Evolutionary conservation across 2,797 vertebrate species (phyloP), one percentile per base, ranked within the genome.

Genomic region (Taenioides sp.): DNA sequence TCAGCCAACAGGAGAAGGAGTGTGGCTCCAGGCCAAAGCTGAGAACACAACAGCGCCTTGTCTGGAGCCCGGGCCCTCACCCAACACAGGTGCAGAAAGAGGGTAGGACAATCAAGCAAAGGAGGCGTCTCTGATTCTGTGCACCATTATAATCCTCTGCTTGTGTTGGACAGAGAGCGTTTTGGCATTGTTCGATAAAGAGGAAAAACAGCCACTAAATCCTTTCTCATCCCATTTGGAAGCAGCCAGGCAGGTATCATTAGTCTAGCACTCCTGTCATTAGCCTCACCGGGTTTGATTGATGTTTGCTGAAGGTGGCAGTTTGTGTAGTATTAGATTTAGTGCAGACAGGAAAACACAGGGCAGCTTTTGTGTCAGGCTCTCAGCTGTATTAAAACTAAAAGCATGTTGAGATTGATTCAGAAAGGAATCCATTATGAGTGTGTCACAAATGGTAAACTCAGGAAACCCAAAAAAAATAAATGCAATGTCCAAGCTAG

Each of bases 81-180:
- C 91, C 92, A 92, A 88, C 90, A 92, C 92, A 94, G 92, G 92
- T 93, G 93, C 92, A 86, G 86, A 88, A 88, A 87, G 84, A 86
- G 81, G 80, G 43, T 34, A 27, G 77, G 59, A 72, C 78, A 75
- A 79, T 84, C 67, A 68, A 82, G 80, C 79, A 74, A 70, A 80
- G 70, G 75, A 72, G 80, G 69, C 73, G 75, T 76, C 63, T 60
- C 78, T 74, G 80, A 86, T 86, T 85, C 83, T 75, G 54, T 74
- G 63, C 71, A 75, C 62, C 65, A 74, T 78, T 83, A 78, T 79
- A 84, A 88, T 89, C 85, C 47, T 0, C 61, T 87, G 82, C 89
- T 90, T 84, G 78, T 82, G 75, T 87, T 86, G 28, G 81, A 83
- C 67, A 61, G 74, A 83, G 83, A 87, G 74, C 78, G 73, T 80